phyloP scores from a whole-genome alignment of 2,888 invertebrate genomes.

The Taphrorychus bicolor region DNA sequence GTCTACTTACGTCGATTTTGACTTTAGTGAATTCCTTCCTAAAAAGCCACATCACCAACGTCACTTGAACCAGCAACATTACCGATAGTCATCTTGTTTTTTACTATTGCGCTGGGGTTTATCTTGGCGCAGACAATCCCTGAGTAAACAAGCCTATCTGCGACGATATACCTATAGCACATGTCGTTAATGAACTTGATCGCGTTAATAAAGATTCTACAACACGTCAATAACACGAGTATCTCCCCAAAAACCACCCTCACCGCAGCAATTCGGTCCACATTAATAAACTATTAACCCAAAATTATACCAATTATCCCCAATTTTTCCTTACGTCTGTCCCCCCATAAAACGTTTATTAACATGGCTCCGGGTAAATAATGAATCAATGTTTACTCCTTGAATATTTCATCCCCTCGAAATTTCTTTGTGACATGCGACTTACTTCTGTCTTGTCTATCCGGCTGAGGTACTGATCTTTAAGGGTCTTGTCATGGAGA shows the following conservation, averaged over 20 bases:
- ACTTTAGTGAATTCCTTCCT: slow-evolving; percentile 14
- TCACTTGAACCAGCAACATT: not conserved
- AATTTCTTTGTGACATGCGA: slow-evolving; percentile 40
- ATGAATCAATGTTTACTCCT: slow-evolving; percentile 40
- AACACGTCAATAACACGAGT: not conserved
- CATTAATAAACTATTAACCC: slow-evolving; percentile 45
- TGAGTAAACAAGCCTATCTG: not conserved
- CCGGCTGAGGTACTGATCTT: slow-evolving; percentile 71
- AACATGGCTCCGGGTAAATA: slow-evolving; percentile 43
- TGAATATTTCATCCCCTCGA: slow-evolving; percentile 38
- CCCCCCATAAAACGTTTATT: slow-evolving; percentile 54
- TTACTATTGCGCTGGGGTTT: not conserved
- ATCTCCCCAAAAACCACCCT: not conserved
- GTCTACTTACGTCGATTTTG: slow-evolving; percentile 25
- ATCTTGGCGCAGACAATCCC: not conserved
- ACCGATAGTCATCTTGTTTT: not conserved
- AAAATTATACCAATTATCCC: slow-evolving; percentile 56
- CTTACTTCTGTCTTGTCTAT: slow-evolving; percentile 76
- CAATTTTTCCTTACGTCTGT: slow-evolving; percentile 55
- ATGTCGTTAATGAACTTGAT: not conserved
- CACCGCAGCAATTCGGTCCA: slow-evolving; percentile 14
- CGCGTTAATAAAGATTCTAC: no score
- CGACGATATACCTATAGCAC: not conserved
- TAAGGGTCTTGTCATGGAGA: slow-evolving; percentile 74
- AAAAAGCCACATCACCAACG: slow-evolving; percentile 9